Evolutionary conservation across 2,113 vertebrate genomes (phyloP).

Genomic region (Mystacornis crossleyi): DNA sequence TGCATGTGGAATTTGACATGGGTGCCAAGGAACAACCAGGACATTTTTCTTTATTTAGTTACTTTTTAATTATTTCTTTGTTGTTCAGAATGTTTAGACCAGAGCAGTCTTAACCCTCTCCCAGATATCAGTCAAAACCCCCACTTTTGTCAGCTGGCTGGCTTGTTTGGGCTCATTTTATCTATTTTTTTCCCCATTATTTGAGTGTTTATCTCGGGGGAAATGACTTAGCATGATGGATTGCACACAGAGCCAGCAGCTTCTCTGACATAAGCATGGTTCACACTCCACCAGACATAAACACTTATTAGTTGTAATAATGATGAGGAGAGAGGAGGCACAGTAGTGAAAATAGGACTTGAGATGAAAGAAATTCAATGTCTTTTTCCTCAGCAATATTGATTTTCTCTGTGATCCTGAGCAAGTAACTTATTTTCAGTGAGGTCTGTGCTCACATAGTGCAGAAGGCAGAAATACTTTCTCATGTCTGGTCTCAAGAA

Average conservation of each 20-base stretch:
- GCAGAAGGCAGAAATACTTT: background rate
- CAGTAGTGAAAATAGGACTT: background rate
- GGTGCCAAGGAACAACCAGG: background rate
- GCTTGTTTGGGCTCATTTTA: background rate
- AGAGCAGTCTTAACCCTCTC: background rate
- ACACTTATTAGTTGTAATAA: background rate
- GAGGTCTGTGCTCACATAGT: background rate
- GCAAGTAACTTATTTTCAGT: background rate
- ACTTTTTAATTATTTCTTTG: background rate
- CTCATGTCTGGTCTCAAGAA: background rate
- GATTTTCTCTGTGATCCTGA: background rate
- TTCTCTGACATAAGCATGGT: background rate
- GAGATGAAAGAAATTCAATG: background rate
- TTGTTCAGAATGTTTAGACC: background rate
- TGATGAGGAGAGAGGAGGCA: background rate
- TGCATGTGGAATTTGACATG: background rate
- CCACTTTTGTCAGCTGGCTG: background rate
- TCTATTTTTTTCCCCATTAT: background rate
- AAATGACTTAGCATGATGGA: background rate
- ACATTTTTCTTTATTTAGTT: background rate
- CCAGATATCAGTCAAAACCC: rapidly evolving
- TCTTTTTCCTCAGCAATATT: background rate
- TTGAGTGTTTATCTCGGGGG: background rate
- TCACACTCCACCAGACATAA: background rate
- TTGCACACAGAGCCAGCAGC: background rate